Conservation (phyloP, 2,113 vertebrate genomes). For the Pygathrix nemaeus region DNA sequence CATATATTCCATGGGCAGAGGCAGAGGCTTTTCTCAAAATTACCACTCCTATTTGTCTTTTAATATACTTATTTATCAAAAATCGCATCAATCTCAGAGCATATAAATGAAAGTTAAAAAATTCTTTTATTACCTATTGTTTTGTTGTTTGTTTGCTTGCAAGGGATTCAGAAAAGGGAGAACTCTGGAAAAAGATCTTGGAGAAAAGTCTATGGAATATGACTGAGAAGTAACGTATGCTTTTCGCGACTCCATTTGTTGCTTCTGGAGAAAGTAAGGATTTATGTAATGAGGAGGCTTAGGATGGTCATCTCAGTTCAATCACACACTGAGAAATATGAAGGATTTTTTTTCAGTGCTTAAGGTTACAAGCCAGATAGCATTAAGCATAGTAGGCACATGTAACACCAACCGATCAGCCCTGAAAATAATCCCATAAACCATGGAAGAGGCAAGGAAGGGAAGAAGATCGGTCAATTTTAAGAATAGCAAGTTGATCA, state of each 20-base stretch:
- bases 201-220: neutral
- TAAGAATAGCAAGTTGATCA: neutral
- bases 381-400: neutral
- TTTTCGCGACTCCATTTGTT: neutral
- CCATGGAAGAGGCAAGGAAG: rapidly evolving
- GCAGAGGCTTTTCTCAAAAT: neutral
- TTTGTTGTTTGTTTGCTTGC: neutral
- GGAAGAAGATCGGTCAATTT: neutral
- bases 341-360: neutral
- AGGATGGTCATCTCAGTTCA: neutral
- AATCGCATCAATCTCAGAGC: neutral
- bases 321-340: neutral
- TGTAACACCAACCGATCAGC: neutral
- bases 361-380: neutral
- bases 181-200: neutral
- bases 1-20: neutral
- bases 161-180: neutral
- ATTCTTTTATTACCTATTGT: neutral
- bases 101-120: neutral
- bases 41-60: rapidly evolving
- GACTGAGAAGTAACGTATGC: constrained; percentile 5
- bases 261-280: neutral
- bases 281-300: neutral
- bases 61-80: constrained; percentile 24
- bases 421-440: neutral